Conservation (phyloP, 2,113 vertebrate genomes). For the Hucho hucho region DNA sequence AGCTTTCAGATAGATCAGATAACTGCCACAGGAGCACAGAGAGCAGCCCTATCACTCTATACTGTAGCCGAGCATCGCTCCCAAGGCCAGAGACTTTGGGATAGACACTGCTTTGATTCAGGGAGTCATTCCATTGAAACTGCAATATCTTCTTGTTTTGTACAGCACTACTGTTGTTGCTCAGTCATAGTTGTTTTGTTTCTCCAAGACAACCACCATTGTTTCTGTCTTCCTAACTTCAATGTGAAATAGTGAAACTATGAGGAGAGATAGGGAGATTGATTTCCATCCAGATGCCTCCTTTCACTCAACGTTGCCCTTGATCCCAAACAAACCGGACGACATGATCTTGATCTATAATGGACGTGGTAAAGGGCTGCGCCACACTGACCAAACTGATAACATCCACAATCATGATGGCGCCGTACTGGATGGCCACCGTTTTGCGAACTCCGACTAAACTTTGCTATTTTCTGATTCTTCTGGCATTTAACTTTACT, state of each 20-base stretch:
- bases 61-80: background rate
- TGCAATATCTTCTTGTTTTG: too few relatives aligned
- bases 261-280: background rate
- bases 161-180: too few relatives aligned
- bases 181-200: too few relatives aligned
- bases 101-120: background rate
- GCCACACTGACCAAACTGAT: constrained; percentile 6
- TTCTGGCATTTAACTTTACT: too few relatives aligned
- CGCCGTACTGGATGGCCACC: too few relatives aligned
- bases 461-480: too few relatives aligned
- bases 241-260: too few relatives aligned
- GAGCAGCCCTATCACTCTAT: background rate
- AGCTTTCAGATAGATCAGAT: too few relatives aligned
- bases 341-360: background rate
- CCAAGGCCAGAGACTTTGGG: too few relatives aligned
- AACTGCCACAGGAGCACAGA: background rate
- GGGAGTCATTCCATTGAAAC: background rate
- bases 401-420: background rate
- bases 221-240: too few relatives aligned
- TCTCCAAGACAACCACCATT: too few relatives aligned
- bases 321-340: background rate
- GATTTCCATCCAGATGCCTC: background rate
- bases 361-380: constrained; percentile 9
- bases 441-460: too few relatives aligned
- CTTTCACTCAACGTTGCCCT: background rate